A percentile compares a stretch with the other conserved stretches of the same genome.
These are phyloP conservation scores for Pangasius djambal DNA, from an alignment of 2,797 vertebrate species.

Conservation along the genomic window DNA sequence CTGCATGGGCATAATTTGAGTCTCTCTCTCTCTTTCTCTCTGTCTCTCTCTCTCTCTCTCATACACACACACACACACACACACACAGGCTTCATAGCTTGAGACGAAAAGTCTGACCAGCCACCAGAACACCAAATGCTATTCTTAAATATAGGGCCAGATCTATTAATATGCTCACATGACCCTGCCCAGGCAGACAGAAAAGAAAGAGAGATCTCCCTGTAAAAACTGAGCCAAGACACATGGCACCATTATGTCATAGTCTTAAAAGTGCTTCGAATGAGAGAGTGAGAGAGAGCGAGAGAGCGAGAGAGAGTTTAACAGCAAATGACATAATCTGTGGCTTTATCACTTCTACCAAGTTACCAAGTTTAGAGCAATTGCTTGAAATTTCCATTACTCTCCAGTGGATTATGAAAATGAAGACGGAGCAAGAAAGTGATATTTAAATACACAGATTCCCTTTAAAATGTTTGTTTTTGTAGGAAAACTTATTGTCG, in stretches of 20 bases:
- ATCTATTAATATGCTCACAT: conserved; percentile 57
- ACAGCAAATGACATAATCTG: conserved; percentile 10
- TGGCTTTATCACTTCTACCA: neutral
- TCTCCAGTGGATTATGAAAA: neutral
- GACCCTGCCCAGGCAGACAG: conserved; percentile 52
- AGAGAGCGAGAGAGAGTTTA: conserved; percentile 32
- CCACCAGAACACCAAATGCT: conserved; percentile 45
- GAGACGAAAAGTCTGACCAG: conserved; percentile 47
- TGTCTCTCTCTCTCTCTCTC: conserved; percentile 42
- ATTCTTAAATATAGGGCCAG: conserved; percentile 54
- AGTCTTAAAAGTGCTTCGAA: conserved; percentile 52
- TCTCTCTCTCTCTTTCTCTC: conserved; percentile 53
- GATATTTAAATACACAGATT: neutral
- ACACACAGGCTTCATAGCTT: neutral
- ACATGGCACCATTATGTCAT: conserved; percentile 69
- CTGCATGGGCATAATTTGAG: conserved; percentile 54
- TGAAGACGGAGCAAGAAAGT: neutral
- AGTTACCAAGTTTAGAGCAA: neutral
- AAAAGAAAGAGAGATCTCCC: conserved; percentile 54
- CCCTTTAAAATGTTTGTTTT: neutral
- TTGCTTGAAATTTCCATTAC: neutral
- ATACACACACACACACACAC: neutral
- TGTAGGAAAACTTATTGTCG: neutral
- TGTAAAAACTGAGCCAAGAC: conserved; percentile 62
- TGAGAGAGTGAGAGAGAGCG: conserved; percentile 5